Base-by-base conservation (phyloP, 1,140 invertebrate genomes). In the Artemia franciscana region DNA sequence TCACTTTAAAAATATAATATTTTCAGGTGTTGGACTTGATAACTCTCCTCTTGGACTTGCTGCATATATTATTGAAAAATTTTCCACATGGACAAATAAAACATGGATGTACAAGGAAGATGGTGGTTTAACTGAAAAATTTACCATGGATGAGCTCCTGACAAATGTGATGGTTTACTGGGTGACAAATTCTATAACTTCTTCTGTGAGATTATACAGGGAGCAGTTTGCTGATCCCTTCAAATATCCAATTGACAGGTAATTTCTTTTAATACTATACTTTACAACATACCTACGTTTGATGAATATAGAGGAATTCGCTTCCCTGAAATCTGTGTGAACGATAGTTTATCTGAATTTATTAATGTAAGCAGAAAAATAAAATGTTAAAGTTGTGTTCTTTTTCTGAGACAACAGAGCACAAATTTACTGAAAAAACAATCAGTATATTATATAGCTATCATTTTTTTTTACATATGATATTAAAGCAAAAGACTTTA, bases 101-200 rank as follows among this genome's bases (percentile, higher is more conserved):
- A 71, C 76, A 1, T 80, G 78, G 65, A 73, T 71, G 63, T 60
- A 74, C 0, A 70, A 77, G 21, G 67, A 73, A 0, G 85, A 92
- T 71, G 89, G 88, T 18, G 86, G 85, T 1, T 68, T 92, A 0
- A 75, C 77, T 0, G 64, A 72, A 30, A 79, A 79, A 65, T 83
- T 77, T 68, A 71, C 75, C 5, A 71, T 84, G 58, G 84, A 88
- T 59, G 84, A 89, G 66, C 71, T 93, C 3, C 72, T 94, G 3
- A 90, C 91, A 65, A 90, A 91, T 69, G 69, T 93, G 0, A 92
- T 91, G 85, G 71, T 92, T 26, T 94, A 92, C 71, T 94, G 87
- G 82, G 68, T 82, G 0, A 82, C 82, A 0, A 80, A 81, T 63
- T 81, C 81, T 1, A 85, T 90, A 2, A 85, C 84, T 0, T 83